phyloP scores from a whole-genome alignment of 2,888 invertebrate species.

The Tenodera sinensis region DNA sequence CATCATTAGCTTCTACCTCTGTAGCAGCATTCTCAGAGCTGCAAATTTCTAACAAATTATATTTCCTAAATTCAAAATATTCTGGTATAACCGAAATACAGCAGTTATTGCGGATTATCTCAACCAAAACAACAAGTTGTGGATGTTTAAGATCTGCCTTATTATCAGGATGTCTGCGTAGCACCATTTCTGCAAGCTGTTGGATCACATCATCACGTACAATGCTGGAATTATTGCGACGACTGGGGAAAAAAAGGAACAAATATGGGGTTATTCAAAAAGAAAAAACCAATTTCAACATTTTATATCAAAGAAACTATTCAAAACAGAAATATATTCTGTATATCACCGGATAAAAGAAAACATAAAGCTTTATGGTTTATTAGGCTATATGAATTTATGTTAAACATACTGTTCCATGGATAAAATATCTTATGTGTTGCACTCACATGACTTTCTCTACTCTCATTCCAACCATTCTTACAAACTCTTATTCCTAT shows the following conservation, averaged over 20 bases:
- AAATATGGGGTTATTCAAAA: not conserved
- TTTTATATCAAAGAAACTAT: too few relatives aligned
- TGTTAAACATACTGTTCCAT: too few relatives aligned
- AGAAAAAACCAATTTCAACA: too few relatives aligned
- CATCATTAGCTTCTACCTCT: not conserved
- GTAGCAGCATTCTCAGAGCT: conserved; percentile 29
- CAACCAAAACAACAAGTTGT: conserved; percentile 73
- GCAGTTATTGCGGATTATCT: conserved; percentile 76
- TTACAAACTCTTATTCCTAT: too few relatives aligned
- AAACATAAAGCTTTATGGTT: too few relatives aligned
- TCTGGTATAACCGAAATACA: conserved; percentile 76
- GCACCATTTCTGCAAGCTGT: conserved; percentile 67
- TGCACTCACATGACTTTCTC: too few relatives aligned
- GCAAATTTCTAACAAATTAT: conserved; percentile 69
- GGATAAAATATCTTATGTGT: too few relatives aligned
- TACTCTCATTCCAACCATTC: too few relatives aligned
- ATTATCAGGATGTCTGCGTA: conserved; percentile 64
- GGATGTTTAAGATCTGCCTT: conserved; percentile 74
- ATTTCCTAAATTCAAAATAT: conserved; percentile 76
- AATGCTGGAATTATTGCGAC: conserved; percentile 71
- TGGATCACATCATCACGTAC: conserved; percentile 68
- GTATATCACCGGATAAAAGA: too few relatives aligned
- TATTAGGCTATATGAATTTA: too few relatives aligned
- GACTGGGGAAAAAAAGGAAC: conserved; percentile 41
- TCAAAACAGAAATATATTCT: too few relatives aligned